Conservation (phyloP, 2,113 vertebrate species). For the Notechis scutatus region DNA sequence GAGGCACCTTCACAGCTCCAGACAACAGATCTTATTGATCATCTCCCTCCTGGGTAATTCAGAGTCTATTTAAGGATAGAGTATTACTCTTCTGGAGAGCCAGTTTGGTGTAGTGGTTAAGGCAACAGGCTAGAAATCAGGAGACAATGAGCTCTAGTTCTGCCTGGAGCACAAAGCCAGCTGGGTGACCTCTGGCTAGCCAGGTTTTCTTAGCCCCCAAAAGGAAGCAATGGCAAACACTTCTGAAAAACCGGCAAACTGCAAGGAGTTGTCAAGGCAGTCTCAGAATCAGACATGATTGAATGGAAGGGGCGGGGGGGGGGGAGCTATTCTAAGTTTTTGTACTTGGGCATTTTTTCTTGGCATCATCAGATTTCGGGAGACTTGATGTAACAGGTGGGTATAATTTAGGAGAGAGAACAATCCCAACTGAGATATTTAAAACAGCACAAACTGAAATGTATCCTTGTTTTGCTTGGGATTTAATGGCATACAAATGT, state of each 20-base stretch:
- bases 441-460: not conserved
- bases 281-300: not conserved
- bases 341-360: constrained; percentile 12
- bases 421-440: not conserved
- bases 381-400: not conserved
- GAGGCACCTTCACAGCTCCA: constrained; percentile 45
- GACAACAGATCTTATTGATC: constrained; percentile 27
- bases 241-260: not conserved
- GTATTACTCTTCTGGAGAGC: not conserved
- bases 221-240: not conserved
- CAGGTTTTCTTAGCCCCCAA: not conserved
- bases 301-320: not conserved
- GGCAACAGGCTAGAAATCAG: not conserved
- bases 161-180: not conserved
- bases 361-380: not conserved
- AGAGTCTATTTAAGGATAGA: constrained; percentile 29
- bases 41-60: not conserved
- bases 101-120: not conserved
- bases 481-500: not conserved
- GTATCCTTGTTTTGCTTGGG: not conserved
- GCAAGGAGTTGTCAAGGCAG: not conserved
- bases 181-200: not conserved
- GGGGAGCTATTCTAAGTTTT: not conserved
- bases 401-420: not conserved
- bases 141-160: not conserved